Percentiles rank a stretch among this genome's conserved stretches.
Evolutionary conservation across 1,140 invertebrate species (phyloP).

Genomic region (Oedothorax gibbosus): DNA sequence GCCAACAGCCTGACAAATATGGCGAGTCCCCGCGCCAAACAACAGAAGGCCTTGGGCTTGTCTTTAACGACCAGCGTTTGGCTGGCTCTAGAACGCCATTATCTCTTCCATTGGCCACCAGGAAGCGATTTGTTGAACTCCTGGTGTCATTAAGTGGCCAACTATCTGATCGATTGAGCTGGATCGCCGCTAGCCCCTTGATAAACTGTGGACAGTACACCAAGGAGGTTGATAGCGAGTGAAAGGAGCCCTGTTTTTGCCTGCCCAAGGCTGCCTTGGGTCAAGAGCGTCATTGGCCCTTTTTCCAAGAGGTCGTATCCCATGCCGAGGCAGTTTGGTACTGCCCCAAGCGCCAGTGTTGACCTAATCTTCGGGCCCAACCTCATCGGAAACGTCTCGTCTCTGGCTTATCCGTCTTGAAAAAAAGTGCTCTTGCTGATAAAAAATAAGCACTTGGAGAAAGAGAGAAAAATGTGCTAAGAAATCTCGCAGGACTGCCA

Average conservation of each 20-base stretch:
- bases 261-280: conserved; percentile 30
- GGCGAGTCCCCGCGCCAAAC: conserved; percentile 13
- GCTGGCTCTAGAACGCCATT: conserved; percentile 15
- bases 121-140: conserved; percentile 49
- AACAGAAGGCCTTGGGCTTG: conserved; percentile 4
- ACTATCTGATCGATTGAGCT: conserved; percentile 36
- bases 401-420: conserved; percentile 45
- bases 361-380: conserved; percentile 34
- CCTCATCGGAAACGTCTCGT: conserved; percentile 46
- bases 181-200: conserved; percentile 31
- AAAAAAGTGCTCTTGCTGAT: conserved; percentile 30
- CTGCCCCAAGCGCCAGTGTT: conserved; percentile 20
- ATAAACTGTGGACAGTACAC: conserved; percentile 36
- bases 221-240: conserved; percentile 14
- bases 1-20: conserved; percentile 40
- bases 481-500: no score
- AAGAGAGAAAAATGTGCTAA: background rate
- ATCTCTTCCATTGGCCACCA: conserved; percentile 40
- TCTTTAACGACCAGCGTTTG: conserved; percentile 35
- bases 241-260: conserved; percentile 32
- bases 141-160: conserved; percentile 47
- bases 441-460: conserved; percentile 19
- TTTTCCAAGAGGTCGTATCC: conserved; percentile 53
- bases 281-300: conserved; percentile 55
- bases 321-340: conserved; percentile 33